Evolutionary conservation across 2,113 vertebrate genomes (phyloP), one percentile per base, ranked within the genome.

Genomic region (Seriola dumerili): DNA sequence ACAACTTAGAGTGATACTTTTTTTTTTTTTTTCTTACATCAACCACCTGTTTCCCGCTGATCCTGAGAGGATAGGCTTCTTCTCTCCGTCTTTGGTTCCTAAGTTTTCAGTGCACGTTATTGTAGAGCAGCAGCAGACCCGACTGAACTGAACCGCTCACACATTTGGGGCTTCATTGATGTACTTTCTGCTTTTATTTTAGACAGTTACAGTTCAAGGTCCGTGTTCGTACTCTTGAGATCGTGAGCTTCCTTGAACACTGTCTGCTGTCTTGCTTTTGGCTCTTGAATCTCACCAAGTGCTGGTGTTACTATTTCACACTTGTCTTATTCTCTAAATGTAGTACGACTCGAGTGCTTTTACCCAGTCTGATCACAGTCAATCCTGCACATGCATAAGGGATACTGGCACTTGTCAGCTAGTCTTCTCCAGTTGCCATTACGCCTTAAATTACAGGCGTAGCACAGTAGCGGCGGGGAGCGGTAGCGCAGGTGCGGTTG

Each of bases 121-220:
- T 57, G 54, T 19, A 25, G 64, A 69, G 40, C 74, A 2, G 2
- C 44, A 48, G 50, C 70, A 78, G 17, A 50, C 17, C 5, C 13
- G 17, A 64, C 19, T 71, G 13, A 78, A 72, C 66, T 58, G 3
- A 17, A 1, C 46, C 19, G 12, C 62, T 65, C 23, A 57, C 64
- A 34, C 63, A 70, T 40, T 48, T 72, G 66, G 78, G 72, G 55
- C 50, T 81, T 69, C 25, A 65, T 2, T 62, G 57, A 73, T 9
- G 21, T 4, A 32, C 13, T 58, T 29, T 19, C 14, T 44, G 54
- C 25, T 63, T 75, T 72, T 13, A 52, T 59, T 67, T 62, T 3
- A 34, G 34, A 71, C 21, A 50, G 57, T 2, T 59, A n/a, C 21
- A 19, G 5, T 64, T 68, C 25, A 69, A 63, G 36, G n/a, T 78